These are phyloP conservation scores for Anthonomus grandis DNA, from an alignment of 1,140 invertebrate species.

Conservation along the genomic window DNA sequence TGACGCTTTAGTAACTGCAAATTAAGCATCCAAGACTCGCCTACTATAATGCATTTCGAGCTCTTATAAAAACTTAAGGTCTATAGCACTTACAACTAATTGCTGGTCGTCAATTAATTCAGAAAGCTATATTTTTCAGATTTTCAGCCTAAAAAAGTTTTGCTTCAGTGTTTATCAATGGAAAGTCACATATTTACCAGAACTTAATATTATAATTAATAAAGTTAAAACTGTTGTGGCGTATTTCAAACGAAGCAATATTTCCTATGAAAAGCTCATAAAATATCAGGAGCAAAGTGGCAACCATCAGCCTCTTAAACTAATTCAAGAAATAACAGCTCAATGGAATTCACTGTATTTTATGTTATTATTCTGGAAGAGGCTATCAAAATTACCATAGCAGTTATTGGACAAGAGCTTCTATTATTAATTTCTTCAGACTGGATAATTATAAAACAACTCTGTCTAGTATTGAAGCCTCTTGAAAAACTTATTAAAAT, in stretches of 20 bases:
- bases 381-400: not conserved
- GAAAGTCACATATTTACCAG: too few relatives aligned
- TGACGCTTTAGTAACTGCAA: too few relatives aligned
- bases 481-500: too few relatives aligned
- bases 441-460: constrained; percentile 1
- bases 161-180: not conserved
- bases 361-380: too few relatives aligned
- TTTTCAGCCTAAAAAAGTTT: not conserved
- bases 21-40: too few relatives aligned
- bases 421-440: too few relatives aligned
- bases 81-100: not conserved
- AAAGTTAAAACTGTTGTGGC: too few relatives aligned
- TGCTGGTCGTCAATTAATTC: constrained; percentile 5
- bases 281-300: not conserved
- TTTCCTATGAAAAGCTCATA: not conserved
- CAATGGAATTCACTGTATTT: not conserved
- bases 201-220: too few relatives aligned
- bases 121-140: too few relatives aligned
- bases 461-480: not conserved
- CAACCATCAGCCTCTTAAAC: not conserved
- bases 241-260: too few relatives aligned
- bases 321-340: not conserved
- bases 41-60: too few relatives aligned
- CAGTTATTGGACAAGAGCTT: not conserved
- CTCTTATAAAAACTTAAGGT: not conserved